phyloP scores from a whole-genome alignment of 2,888 invertebrate species.

The Lissonota sp. region DNA sequence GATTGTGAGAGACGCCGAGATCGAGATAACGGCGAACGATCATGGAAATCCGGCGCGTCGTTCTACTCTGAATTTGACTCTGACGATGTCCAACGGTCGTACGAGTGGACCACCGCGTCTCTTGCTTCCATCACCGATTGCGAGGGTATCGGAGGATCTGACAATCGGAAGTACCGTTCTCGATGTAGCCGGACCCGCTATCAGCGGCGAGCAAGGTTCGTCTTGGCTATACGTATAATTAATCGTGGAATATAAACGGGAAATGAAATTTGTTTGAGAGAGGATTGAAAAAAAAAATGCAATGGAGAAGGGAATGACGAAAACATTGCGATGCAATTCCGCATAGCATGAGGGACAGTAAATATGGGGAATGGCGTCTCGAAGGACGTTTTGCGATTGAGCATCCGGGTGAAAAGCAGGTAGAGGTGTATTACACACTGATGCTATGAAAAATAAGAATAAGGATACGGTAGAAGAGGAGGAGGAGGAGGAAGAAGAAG shows the following conservation, averaged over 20 bases:
- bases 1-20: constrained; percentile 84
- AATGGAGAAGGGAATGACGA: constrained; percentile 1
- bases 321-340: constrained; percentile 27
- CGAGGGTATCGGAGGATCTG: constrained; percentile 91
- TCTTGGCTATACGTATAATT: constrained; percentile 46
- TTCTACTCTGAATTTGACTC: constrained; percentile 88
- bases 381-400: constrained; percentile 58
- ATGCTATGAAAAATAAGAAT: constrained; percentile 58
- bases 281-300: neutral
- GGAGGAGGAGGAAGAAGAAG: constrained; percentile 51
- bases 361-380: constrained; percentile 48
- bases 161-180: constrained; percentile 91
- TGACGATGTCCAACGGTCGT: constrained; percentile 88
- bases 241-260: constrained; percentile 52
- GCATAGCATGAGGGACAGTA: constrained; percentile 18
- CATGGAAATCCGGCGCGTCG: constrained; percentile 91
- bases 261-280: neutral
- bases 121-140: constrained; percentile 90
- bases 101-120: constrained; percentile 94
- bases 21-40: constrained; percentile 95
- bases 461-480: constrained; percentile 31
- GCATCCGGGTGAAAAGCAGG: constrained; percentile 65
- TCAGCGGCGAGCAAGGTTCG: constrained; percentile 87
- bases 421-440: constrained; percentile 52
- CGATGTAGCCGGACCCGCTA: constrained; percentile 90